Evolutionary conservation across 2,888 invertebrate species (phyloP).

Genomic region (Branchinecta sandiegonensis): DNA sequence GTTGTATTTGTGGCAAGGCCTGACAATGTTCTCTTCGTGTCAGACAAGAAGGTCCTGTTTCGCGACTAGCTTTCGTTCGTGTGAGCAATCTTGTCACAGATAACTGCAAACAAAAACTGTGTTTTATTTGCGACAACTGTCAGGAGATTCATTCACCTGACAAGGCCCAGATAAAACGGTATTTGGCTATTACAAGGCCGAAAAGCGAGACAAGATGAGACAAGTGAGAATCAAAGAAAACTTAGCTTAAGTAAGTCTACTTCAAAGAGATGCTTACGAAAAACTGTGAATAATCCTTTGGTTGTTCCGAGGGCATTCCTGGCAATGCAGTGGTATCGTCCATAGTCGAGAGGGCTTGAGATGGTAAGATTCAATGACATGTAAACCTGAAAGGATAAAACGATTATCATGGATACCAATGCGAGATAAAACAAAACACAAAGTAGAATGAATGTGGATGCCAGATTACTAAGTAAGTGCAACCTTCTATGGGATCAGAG

Average conservation of each 20-base stretch:
- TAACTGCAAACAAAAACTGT: too few species aligned
- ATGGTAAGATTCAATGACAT: constrained; percentile 63
- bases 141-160: too few species aligned
- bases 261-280: constrained; percentile 39
- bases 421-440: constrained; percentile 20
- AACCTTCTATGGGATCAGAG: too few species aligned
- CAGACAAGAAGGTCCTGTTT: too few species aligned
- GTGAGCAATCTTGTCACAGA: too few species aligned
- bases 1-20: too few species aligned
- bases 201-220: not conserved
- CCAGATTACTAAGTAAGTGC: too few species aligned
- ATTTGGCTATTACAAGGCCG: too few species aligned
- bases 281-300: constrained; percentile 52
- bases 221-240: not conserved
- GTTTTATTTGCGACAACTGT: too few species aligned
- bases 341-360: constrained; percentile 51
- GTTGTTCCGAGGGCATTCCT: constrained; percentile 69
- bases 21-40: too few species aligned
- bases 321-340: constrained; percentile 65
- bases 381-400: constrained; percentile 42
- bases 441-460: constrained; percentile 9
- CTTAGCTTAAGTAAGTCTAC: not conserved
- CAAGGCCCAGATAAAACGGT: too few species aligned
- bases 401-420: constrained; percentile 19
- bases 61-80: too few species aligned